Evolutionary conservation across 2,113 vertebrate species (phyloP).

Genomic region (Columba janthina): DNA sequence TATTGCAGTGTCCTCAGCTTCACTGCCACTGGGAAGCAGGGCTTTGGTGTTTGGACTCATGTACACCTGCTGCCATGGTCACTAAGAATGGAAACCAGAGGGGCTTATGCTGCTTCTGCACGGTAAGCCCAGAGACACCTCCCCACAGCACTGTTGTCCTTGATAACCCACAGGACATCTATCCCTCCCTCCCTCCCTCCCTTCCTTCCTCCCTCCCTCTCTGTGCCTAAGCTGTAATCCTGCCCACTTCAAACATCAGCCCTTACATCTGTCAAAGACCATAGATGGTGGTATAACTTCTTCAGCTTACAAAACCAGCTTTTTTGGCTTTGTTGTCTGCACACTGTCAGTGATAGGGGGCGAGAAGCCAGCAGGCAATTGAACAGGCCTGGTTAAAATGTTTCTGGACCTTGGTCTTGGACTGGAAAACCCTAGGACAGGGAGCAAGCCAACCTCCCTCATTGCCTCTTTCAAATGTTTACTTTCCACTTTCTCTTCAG

Average conservation of each 20-base stretch:
- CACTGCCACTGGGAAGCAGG: background rate
- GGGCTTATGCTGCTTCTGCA: background rate
- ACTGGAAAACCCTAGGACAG: background rate
- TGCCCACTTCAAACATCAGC: background rate
- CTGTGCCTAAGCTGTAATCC: background rate
- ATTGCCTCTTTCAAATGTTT: background rate
- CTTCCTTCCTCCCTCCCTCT: background rate
- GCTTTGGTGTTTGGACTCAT: too few relatives aligned
- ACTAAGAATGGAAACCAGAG: background rate
- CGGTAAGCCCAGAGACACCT: background rate
- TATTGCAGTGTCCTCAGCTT: background rate
- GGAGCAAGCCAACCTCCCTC: background rate
- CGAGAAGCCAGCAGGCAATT: background rate
- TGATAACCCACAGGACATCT: background rate
- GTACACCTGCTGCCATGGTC: fast-evolving
- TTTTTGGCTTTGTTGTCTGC: background rate
- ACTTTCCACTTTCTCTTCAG: constrained; percentile 4
- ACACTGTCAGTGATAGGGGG: background rate
- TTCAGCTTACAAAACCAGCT: background rate
- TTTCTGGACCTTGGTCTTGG: background rate
- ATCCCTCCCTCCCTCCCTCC: background rate
- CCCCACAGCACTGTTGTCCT: background rate
- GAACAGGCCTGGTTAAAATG: background rate
- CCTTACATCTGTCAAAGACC: background rate
- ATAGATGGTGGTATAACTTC: background rate